Base-by-base conservation (phyloP, 92 coral and sea anemone species). In the Hydrozoanthus gracilis region DNA sequence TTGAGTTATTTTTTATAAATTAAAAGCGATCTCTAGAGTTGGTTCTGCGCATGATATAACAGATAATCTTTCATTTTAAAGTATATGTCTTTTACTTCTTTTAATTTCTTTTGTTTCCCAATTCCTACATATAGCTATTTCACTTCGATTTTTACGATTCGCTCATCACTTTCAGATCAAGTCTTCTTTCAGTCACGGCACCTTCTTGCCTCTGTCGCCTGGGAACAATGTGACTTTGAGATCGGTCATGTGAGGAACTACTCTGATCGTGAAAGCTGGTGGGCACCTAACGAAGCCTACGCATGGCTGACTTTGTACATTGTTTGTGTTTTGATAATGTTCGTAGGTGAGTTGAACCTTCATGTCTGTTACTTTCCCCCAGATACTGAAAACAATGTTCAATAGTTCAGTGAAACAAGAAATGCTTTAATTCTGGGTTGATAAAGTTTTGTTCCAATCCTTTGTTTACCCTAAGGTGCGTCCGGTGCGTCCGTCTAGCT, bases 201-300 rank as follows among this genome's bases (percentile, higher is more conserved):
- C 85, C 88, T 96, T 67, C 93, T 96, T 48, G 77, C 98, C 14
- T 86, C 89, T 47, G 95, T 94, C 84, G 92, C 95, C 73, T 96
- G 99, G 99, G 99, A 96, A 86, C 92, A 89, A 51, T 96, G 99
- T 66, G 95, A 96, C 88, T 96, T 91, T 91, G 99, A 96, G 77
- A 83, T 95, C 44, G 93, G 94, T 20, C 93, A 95, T 79, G 73
- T 58, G 50, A 82, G 99, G 64, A 96, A 96, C 87, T 95, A 96
- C 64, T 95, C 99, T 16, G 83, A 83, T 66, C 94, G 92, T 10
- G 91, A 90, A 2, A 66, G 91, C 9, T 95, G 98, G 99, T 50
- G 86, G 73, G 87, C 98, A 45, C 94, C 93, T 4, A 86, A 75
- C 4, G 46, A 77, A 13, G 99, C 97, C 3, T 96, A 96, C 83